Evolutionary conservation across 1,140 invertebrate species (phyloP).

Genomic region (Panulirus ornatus): DNA sequence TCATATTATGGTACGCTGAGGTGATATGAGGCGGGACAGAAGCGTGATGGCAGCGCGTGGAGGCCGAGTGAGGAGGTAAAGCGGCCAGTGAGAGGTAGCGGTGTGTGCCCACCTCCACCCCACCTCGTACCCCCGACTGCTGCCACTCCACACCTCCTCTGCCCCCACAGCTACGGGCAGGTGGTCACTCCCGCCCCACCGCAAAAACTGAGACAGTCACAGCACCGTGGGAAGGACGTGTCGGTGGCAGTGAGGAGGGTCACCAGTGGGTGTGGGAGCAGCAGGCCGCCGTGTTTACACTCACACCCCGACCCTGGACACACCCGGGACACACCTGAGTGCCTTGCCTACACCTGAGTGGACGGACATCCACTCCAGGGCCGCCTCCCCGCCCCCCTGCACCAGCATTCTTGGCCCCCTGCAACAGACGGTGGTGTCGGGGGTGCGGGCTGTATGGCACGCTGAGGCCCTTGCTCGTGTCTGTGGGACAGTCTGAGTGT

Average conservation of each 20-base stretch:
- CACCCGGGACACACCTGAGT: background rate
- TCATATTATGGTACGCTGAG: background rate
- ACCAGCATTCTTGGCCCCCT: background rate
- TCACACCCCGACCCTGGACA: background rate
- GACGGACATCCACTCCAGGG: background rate
- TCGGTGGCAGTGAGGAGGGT: background rate
- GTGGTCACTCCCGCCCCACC: background rate
- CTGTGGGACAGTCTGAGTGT: background rate
- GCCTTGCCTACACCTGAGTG: background rate
- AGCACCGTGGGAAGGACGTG: background rate
- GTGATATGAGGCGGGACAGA: background rate
- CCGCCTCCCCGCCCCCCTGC: background rate
- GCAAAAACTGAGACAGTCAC: background rate
- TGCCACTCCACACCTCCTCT: background rate
- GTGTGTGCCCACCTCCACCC: slow-evolving; percentile 13
- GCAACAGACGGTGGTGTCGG: background rate
- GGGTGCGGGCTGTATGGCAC: background rate
- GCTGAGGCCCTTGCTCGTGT: background rate
- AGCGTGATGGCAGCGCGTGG: background rate
- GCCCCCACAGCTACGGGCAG: background rate
- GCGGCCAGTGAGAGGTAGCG: background rate
- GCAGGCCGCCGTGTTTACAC: background rate
- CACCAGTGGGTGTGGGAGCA: slow-evolving; percentile 5
- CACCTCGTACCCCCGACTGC: background rate
- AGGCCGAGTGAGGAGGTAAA: slow-evolving; percentile 1